Evolutionary conservation across 2,113 vertebrate genomes (phyloP).

Genomic region (Myocastor coypus): DNA sequence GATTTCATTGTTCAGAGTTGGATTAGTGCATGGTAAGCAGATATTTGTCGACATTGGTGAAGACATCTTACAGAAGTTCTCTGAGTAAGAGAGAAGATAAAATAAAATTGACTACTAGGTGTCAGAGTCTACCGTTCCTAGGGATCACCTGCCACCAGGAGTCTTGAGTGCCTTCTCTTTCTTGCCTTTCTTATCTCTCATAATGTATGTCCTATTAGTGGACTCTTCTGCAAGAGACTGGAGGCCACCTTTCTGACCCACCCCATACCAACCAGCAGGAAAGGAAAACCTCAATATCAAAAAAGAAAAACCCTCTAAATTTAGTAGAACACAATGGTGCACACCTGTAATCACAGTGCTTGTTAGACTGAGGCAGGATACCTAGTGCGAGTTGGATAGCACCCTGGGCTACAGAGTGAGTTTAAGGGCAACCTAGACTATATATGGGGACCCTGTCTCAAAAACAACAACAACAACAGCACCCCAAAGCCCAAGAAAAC

Average conservation of each 20-base stretch:
- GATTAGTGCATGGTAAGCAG: not conserved
- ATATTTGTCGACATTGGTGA: conserved; percentile 5
- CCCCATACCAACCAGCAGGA: not conserved
- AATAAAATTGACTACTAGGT: not conserved
- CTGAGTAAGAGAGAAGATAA: conserved; percentile 3
- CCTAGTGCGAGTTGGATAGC: not conserved
- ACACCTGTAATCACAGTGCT: not conserved
- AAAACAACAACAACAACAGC: not conserved
- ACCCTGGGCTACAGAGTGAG: not conserved
- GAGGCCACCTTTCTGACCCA: not conserved
- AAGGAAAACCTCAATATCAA: not conserved
- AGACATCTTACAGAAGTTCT: not conserved
- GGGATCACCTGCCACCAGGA: not conserved
- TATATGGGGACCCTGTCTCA: not conserved
- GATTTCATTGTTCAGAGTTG: not conserved
- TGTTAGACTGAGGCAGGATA: not conserved
- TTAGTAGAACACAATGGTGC: not conserved
- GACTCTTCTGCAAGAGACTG: not conserved
- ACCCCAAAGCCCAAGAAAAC: not conserved
- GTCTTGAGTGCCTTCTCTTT: not conserved
- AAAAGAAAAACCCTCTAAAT: not conserved
- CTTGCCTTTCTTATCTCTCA: not conserved
- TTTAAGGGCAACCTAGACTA: not conserved
- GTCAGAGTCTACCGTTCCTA: not conserved
- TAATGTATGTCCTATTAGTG: not conserved